Evolutionary conservation across 2,113 vertebrate species (phyloP).

Genomic region (Montifringilla adamsi): DNA sequence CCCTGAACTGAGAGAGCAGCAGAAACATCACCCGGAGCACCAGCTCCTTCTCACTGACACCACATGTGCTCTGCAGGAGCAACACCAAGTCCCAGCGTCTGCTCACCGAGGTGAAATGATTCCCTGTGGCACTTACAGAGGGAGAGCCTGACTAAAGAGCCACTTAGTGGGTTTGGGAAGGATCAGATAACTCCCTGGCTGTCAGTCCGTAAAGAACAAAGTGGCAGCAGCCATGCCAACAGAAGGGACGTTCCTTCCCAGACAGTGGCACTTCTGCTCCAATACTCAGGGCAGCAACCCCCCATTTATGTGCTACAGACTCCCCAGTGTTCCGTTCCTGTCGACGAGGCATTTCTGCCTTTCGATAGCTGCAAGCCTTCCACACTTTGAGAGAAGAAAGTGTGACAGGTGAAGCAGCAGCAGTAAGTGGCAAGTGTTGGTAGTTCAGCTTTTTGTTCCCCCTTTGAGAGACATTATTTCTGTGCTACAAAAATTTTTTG

Average conservation of each 20-base stretch:
- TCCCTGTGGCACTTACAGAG: background rate
- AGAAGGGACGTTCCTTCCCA: background rate
- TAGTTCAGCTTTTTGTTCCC: background rate
- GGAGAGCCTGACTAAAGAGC: background rate
- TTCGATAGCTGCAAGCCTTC: background rate
- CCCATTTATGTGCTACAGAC: background rate
- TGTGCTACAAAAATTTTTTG: background rate
- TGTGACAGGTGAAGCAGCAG: background rate
- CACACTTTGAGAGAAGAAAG: background rate
- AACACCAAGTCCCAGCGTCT: background rate
- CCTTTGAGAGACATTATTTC: background rate
- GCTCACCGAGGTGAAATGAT: background rate
- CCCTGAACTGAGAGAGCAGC: background rate
- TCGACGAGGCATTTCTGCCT: rapidly evolving
- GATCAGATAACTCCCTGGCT: background rate
- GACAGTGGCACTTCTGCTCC: background rate
- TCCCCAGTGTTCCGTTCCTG: rapidly evolving
- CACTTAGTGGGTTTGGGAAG: background rate
- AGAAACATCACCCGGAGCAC: background rate
- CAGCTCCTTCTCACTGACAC: background rate
- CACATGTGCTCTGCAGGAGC: background rate
- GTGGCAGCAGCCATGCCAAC: background rate
- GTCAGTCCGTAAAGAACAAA: background rate
- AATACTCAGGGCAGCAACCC: background rate
- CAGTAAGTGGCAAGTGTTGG: background rate